Evolutionary conservation across 1,140 invertebrate species (phyloP).

Genomic region (Cheumatopsyche charites): DNA sequence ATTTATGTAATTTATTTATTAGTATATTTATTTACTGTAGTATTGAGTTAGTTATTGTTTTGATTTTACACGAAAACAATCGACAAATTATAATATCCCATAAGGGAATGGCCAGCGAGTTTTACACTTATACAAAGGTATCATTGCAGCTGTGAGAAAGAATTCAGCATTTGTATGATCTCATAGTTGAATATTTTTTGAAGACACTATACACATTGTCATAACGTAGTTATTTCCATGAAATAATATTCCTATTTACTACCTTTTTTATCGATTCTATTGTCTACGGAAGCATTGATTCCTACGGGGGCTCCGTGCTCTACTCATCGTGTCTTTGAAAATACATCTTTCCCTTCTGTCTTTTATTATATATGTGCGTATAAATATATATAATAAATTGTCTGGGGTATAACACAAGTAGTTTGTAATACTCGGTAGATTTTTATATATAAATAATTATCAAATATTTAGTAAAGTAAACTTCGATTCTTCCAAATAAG

Average conservation of each 20-base stretch:
- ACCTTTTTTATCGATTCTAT: constrained; percentile 29
- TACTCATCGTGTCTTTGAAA: constrained; percentile 29
- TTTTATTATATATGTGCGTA: constrained; percentile 20
- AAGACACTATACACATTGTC: constrained; percentile 44
- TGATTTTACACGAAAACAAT: neutral
- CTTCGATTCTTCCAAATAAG: constrained; percentile 47
- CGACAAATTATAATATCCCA: neutral
- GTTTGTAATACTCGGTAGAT: constrained; percentile 46
- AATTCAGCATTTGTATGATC: constrained; percentile 44
- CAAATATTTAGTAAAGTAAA: constrained; percentile 43
- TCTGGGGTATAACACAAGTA: constrained; percentile 41
- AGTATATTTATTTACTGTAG: constrained; percentile 12
- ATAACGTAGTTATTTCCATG: constrained; percentile 40
- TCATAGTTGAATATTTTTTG: constrained; percentile 49
- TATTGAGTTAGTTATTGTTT: neutral
- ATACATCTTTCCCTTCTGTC: constrained; percentile 26
- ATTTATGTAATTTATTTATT: constrained; percentile 9
- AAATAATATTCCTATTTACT: constrained; percentile 43
- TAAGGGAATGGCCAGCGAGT: constrained; percentile 6
- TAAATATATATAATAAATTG: constrained; percentile 37
- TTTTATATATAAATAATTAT: constrained; percentile 47
- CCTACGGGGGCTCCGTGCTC: neutral
- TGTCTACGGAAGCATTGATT: constrained; percentile 18
- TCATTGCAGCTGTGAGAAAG: constrained; percentile 42
- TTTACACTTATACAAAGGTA: constrained; percentile 10